These are phyloP conservation scores for Oncopeltus fasciatus DNA, from an alignment of 1,140 invertebrate species.

Conservation along the genomic window DNA sequence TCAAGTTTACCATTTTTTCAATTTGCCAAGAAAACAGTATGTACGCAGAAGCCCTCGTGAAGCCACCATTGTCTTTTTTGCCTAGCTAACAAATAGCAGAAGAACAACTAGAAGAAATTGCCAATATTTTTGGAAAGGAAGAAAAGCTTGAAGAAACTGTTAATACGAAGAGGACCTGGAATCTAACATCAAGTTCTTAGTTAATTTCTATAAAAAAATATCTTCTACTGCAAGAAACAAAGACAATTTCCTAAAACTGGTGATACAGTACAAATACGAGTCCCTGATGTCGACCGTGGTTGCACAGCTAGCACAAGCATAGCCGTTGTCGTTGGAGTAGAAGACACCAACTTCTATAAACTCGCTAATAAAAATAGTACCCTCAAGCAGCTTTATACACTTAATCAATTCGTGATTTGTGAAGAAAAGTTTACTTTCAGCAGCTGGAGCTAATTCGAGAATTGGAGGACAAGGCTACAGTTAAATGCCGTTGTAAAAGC, in stretches of 20 bases:
- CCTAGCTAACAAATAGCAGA: background rate
- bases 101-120: slow-evolving; percentile 15
- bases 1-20: slow-evolving; percentile 25
- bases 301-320: slow-evolving; percentile 12
- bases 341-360: slow-evolving; percentile 20
- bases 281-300: slow-evolving; percentile 16
- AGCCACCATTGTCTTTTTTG: slow-evolving; percentile 23
- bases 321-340: slow-evolving; percentile 15
- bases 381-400: no score
- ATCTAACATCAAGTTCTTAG: slow-evolving; percentile 12
- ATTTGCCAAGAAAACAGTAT: slow-evolving; percentile 26
- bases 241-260: slow-evolving; percentile 19
- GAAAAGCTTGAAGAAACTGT: slow-evolving; percentile 12
- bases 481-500: slow-evolving; percentile 14
- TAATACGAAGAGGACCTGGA: slow-evolving; percentile 7
- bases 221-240: slow-evolving; percentile 17
- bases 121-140: slow-evolving; percentile 13
- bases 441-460: background rate
- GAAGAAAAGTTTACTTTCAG: slow-evolving; percentile 14
- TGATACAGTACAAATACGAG: slow-evolving; percentile 17
- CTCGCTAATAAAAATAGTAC: slow-evolving; percentile 18
- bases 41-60: slow-evolving; percentile 23
- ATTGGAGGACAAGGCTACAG: background rate
- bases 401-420: slow-evolving; percentile 20
- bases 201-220: slow-evolving; percentile 16